phyloP scores from a whole-genome alignment of 1,140 invertebrate species.

The Cryptotermes secundus region DNA sequence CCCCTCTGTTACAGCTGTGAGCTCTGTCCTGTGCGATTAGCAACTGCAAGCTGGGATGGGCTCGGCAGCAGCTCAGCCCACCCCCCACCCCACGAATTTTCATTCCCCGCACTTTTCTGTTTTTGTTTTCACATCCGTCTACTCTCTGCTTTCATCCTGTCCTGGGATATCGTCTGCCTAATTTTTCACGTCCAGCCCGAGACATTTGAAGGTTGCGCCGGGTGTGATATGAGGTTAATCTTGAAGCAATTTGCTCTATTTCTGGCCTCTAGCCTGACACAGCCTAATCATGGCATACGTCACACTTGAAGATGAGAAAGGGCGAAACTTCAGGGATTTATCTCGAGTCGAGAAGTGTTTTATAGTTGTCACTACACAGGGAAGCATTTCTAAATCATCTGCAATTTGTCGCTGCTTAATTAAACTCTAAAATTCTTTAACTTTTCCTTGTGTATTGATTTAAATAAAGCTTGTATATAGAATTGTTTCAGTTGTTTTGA shows the following conservation, averaged over 20 bases:
- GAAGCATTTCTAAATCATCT: no score
- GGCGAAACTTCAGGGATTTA: no score
- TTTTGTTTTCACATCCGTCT: neutral
- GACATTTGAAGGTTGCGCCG: no score
- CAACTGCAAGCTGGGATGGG: slow-evolving; percentile 36
- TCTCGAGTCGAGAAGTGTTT: no score
- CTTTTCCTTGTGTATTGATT: no score
- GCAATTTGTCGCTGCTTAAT: no score
- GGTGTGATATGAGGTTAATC: neutral
- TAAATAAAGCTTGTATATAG: no score
- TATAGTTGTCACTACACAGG: no score
- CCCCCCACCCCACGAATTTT: neutral
- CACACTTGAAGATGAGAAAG: neutral
- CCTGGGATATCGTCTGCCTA: neutral
- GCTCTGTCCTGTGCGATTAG: slow-evolving; percentile 32
- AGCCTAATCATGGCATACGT: neutral
- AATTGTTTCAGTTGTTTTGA: no score
- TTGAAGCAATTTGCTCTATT: neutral
- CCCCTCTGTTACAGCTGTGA: neutral
- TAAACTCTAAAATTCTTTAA: no score
- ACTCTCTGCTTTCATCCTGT: neutral
- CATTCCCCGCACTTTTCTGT: no score
- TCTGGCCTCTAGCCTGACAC: neutral
- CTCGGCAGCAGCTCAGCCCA: neutral
- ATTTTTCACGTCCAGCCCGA: neutral